Evolutionary conservation across 2,797 vertebrate species (phyloP), one percentile per base, ranked within the genome.

Genomic region (Pterois miles): DNA sequence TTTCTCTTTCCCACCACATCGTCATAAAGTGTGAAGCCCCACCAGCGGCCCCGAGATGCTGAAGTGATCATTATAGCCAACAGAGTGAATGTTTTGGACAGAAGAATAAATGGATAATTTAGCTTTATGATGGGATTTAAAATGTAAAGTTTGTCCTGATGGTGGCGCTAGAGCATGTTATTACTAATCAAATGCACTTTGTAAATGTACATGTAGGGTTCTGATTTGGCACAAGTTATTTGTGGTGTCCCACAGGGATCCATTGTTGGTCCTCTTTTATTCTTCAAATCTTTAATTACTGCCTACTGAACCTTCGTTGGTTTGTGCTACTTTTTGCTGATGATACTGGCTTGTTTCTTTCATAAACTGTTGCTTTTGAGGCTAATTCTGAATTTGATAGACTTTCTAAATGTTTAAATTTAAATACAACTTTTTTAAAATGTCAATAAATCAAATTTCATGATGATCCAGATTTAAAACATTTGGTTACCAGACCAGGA

Each of bases 231-330:
- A n/a, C n/a, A 4, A 31, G 6, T 12, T 5, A 8, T 6, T 11
- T 4, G 23, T 57, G 66, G 71, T 5, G 22, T 77, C 43, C 74
- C 74, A 31, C 66, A 72, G 38, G 53, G 74, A 68, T 75, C 23
- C 2, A 2, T 13, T 25, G 1, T 64, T 22, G 63, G 53, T n/a
- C 50, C 70, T 14, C 6, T 46, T 29, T 25, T 10, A 22, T 46
- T 65, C 23, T 16, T 31, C 10, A 14, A 34, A 3, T 11, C 20
- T 64, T 38, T 18, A 14, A 48, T 52, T 16, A 22, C n/a, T n/a
- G n/a, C n/a, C n/a, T n/a, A n/a, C 11, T 50, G 6, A 8, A 48
- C 22, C 20, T 38, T 36, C 1, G 6, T 60, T 12, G 8, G 18
- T 50, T 63, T 20, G 1, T 22, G 3, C 4, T 3, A 48, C 6